Conservation (phyloP, 2,888 invertebrate genomes). For the Stramonita haemastoma region DNA sequence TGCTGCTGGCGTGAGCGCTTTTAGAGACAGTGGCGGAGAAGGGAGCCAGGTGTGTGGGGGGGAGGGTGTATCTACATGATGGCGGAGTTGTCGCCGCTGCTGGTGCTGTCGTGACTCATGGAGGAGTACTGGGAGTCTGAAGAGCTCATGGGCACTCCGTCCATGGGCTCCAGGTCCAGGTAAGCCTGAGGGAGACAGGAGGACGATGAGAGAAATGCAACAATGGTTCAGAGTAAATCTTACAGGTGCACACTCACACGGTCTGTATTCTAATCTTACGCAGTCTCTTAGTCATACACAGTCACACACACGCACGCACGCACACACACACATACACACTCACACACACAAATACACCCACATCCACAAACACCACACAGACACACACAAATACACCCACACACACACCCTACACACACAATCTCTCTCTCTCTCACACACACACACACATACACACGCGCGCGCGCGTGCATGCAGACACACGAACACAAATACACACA, state of each 20-base stretch:
- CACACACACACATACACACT: not conserved
- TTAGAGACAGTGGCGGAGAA: not conserved
- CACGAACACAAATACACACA: not conserved
- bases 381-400: not conserved
- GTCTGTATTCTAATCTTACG: not conserved
- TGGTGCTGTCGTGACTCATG: slow-evolving; percentile 71
- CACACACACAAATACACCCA: not conserved
- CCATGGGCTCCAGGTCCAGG: slow-evolving; percentile 83
- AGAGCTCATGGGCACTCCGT: slow-evolving; percentile 66
- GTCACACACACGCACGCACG: not conserved
- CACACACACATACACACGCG: not conserved
- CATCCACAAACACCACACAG: not conserved
- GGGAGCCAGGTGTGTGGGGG: not conserved
- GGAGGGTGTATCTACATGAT: slow-evolving; percentile 37
- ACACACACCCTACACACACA: not conserved
- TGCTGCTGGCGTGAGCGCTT: no score
- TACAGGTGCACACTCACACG: not conserved
- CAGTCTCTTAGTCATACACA: no score
- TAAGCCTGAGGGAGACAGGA: slow-evolving; percentile 83
- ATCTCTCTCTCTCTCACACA: not conserved
- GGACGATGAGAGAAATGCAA: not conserved
- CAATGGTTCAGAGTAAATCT: not conserved
- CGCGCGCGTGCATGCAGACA: not conserved
- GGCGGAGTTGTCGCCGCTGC: slow-evolving; percentile 53
- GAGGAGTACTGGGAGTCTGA: slow-evolving; percentile 76